Conservation (phyloP, 2,113 vertebrate genomes). For the Grammomys surdaster region DNA sequence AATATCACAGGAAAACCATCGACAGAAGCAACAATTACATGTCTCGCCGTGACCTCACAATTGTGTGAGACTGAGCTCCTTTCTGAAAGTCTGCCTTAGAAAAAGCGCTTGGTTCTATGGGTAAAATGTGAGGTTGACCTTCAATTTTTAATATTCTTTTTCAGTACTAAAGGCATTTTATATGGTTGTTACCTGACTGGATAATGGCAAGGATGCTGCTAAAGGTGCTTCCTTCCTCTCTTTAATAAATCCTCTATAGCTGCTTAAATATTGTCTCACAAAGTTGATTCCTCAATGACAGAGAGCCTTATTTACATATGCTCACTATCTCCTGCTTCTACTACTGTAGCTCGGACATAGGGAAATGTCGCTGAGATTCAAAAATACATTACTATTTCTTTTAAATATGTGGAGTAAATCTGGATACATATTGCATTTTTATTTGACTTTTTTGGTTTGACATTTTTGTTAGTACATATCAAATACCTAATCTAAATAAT, state of each 20-base stretch:
- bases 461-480: slow-evolving; percentile 53
- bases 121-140: slow-evolving; percentile 16
- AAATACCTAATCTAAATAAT: slow-evolving; percentile 53
- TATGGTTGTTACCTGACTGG: slow-evolving; percentile 35
- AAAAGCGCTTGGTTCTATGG: slow-evolving; percentile 15
- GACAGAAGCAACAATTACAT: slow-evolving; percentile 38
- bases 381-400: slow-evolving; percentile 25
- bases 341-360: slow-evolving; percentile 39
- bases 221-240: neutral
- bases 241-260: slow-evolving; percentile 57
- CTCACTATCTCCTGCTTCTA: slow-evolving; percentile 44
- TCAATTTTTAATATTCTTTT: slow-evolving; percentile 42
- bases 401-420: neutral
- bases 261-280: slow-evolving; percentile 39
- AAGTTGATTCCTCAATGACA: neutral
- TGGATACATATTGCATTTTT: neutral
- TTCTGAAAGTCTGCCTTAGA: slow-evolving; percentile 16
- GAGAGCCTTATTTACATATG: slow-evolving; percentile 52
- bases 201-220: slow-evolving; percentile 45
- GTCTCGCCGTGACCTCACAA: neutral
- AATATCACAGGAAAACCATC: neutral
- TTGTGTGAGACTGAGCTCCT: neutral
- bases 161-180: neutral
- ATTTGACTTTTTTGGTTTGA: slow-evolving; percentile 41
- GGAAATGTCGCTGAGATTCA: slow-evolving; percentile 52